Evolutionary conservation across 2,888 invertebrate species (phyloP).

Genomic region (Drosophila nr. medialis): DNA sequence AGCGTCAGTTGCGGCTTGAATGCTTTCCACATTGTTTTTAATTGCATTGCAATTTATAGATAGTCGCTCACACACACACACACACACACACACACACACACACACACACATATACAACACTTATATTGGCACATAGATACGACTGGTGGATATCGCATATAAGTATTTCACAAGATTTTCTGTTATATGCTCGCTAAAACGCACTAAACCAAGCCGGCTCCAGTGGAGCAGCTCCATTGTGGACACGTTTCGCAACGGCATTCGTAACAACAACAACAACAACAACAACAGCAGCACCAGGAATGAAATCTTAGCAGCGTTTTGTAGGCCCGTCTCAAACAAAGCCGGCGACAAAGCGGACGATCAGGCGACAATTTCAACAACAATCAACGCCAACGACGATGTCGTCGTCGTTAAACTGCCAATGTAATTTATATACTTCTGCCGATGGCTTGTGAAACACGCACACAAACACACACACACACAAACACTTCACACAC

Average conservation of each 20-base stretch:
- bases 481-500: constrained; percentile 12
- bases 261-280: constrained; percentile 1
- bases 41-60: constrained; percentile 43
- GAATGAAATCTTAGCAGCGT: constrained; percentile 29
- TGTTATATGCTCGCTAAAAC: constrained; percentile 43
- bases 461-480: constrained; percentile 1
- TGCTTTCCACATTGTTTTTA: constrained; percentile 32
- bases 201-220: constrained; percentile 41
- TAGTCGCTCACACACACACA: constrained; percentile 2
- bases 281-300: constrained; percentile 19
- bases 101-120: neutral
- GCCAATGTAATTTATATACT: constrained; percentile 78
- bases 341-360: constrained; percentile 40
- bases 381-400: constrained; percentile 38
- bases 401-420: constrained; percentile 54
- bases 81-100: neutral
- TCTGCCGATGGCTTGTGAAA: constrained; percentile 58
- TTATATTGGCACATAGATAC: neutral
- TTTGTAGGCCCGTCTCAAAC: constrained; percentile 50
- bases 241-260: constrained; percentile 47
- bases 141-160: neutral
- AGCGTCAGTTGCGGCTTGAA: constrained; percentile 20
- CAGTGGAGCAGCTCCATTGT: constrained; percentile 14
- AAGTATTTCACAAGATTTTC: constrained; percentile 50
- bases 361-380: constrained; percentile 52